These are phyloP conservation scores for Naja naja DNA, from an alignment of 2,113 vertebrate species.

Conservation along the genomic window DNA sequence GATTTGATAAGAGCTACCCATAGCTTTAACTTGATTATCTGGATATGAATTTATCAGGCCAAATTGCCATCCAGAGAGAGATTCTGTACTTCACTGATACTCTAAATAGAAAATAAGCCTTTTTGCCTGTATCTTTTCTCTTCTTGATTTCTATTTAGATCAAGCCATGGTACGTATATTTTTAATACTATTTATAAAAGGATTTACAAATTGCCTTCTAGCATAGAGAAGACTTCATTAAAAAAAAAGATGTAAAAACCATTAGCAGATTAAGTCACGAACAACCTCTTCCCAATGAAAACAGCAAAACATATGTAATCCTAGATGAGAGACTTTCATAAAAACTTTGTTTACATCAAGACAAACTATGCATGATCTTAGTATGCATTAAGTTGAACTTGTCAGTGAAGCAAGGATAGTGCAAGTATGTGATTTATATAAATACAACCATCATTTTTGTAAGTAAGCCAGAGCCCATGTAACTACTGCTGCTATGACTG, in stretches of 20 bases:
- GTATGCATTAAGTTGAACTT: neutral
- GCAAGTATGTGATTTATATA: neutral
- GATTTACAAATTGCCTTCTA: neutral
- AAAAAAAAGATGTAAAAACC: neutral
- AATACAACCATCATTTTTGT: neutral
- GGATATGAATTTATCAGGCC: neutral
- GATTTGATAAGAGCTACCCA: neutral
- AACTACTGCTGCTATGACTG: neutral
- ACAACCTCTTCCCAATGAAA: neutral
- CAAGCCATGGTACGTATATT: neutral
- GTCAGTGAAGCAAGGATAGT: neutral
- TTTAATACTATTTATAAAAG: neutral
- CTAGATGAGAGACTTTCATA: neutral
- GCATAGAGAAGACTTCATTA: neutral
- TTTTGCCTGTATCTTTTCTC: neutral
- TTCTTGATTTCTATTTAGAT: neutral
- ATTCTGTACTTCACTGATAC: too few species aligned
- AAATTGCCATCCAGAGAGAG: neutral
- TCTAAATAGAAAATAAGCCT: neutral
- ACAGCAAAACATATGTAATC: neutral
- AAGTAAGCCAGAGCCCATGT: neutral
- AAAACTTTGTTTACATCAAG: neutral
- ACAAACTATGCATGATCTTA: neutral
- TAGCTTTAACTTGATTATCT: neutral
- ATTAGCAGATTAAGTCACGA: neutral